Conservation (phyloP, 1,140 invertebrate species). For the Drosophila elegans region DNA sequence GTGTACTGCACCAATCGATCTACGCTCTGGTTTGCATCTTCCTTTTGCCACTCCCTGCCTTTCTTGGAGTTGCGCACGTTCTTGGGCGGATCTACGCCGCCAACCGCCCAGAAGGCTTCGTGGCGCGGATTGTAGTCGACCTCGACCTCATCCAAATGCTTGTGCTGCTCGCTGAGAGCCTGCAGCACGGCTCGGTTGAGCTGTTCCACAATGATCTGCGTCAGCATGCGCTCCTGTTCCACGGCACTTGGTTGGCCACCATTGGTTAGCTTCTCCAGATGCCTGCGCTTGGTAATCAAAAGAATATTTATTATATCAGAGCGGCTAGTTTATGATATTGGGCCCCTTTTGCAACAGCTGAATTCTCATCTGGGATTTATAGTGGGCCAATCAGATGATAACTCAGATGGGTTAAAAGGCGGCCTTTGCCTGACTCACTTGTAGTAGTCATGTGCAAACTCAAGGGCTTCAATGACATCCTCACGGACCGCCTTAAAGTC, state of each 20-base stretch:
- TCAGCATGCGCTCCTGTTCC: constrained; percentile 54
- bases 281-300: constrained; percentile 43
- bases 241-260: constrained; percentile 48
- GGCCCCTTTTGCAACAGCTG: not conserved
- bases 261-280: constrained; percentile 73
- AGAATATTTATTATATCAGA: not conserved
- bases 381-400: not conserved
- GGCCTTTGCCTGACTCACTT: constrained; percentile 31
- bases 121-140: constrained; percentile 90
- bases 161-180: constrained; percentile 85
- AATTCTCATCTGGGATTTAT: not conserved
- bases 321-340: not conserved
- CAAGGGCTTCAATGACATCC: constrained; percentile 65
- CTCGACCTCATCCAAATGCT: constrained; percentile 88
- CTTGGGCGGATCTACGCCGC: constrained; percentile 87
- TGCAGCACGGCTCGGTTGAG: constrained; percentile 89
- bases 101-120: constrained; percentile 92
- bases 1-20: constrained; percentile 89
- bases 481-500: constrained; percentile 56
- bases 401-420: not conserved
- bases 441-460: constrained; percentile 64
- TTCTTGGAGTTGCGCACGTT: constrained; percentile 84
- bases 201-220: constrained; percentile 86
- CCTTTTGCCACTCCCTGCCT: constrained; percentile 81
- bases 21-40: constrained; percentile 86